Percentiles rank a stretch among this genome's conserved stretches.
Conservation (phyloP, 1,140 invertebrate species). For the Doryteuthis pealeii region DNA sequence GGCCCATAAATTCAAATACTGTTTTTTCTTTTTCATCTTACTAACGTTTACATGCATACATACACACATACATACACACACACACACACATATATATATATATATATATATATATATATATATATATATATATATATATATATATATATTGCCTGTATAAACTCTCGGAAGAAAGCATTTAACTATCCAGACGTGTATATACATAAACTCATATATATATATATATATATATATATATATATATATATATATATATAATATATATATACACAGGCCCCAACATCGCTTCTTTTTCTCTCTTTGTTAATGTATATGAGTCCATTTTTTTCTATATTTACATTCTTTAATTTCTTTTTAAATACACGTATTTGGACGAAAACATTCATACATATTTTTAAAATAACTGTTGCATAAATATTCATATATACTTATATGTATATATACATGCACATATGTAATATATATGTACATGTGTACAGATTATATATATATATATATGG, state of each 20-base stretch:
- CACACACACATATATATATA: too few species aligned
- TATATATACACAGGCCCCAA: background rate
- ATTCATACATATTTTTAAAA: background rate
- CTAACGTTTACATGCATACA: too few species aligned
- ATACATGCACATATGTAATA: background rate
- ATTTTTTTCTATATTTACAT: too few species aligned
- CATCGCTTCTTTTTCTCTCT: background rate
- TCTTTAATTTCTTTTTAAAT: too few species aligned
- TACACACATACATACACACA: too few species aligned
- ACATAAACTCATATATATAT: background rate
- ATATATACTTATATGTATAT: constrained; percentile 3
- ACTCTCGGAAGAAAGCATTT: background rate
- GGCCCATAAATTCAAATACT: too few species aligned
- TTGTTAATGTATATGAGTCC: too few species aligned
- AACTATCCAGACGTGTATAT: background rate
- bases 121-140: too few species aligned
- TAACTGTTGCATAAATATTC: background rate
- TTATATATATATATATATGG: background rate
- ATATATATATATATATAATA: background rate
- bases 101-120: too few species aligned
- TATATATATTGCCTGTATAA: too few species aligned
- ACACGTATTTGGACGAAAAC: background rate
- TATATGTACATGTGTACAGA: background rate
- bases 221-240: constrained; percentile 3
- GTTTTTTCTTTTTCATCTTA: too few species aligned